A percentile compares a stretch with the other conserved stretches of the same genome.
Evolutionary conservation across 2,888 invertebrate genomes (phyloP).

Genomic region (Petrolisthes cinctipes): DNA sequence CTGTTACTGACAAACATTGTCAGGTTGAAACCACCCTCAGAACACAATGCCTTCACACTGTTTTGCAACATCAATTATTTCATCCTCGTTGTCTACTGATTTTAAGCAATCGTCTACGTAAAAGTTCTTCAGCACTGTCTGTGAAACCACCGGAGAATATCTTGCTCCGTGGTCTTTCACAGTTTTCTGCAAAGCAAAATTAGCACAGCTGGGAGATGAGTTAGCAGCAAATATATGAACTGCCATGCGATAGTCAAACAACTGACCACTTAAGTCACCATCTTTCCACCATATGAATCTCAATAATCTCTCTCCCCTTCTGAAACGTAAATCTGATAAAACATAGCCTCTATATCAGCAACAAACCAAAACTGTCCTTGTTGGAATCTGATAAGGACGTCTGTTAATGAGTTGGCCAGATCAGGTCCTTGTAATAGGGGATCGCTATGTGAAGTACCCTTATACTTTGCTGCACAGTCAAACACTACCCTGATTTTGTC

Average conservation of each 20-base stretch:
- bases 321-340: not conserved
- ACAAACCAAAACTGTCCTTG: not conserved
- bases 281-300: not conserved
- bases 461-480: conserved; percentile 5
- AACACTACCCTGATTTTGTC: no score
- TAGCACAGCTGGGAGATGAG: conserved; percentile 20
- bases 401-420: not conserved
- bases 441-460: not conserved
- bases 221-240: conserved; percentile 12
- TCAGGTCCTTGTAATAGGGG: not conserved
- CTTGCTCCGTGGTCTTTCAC: not conserved
- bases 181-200: conserved; percentile 5
- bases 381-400: not conserved
- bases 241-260: conserved; percentile 22
- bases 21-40: conserved; percentile 26
- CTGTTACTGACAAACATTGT: conserved; percentile 10
- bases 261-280: not conserved
- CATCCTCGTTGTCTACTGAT: conserved; percentile 9
- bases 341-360: conserved; percentile 8
- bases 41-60: conserved; percentile 22
- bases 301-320: not conserved
- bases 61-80: not conserved
- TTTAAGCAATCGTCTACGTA: conserved; percentile 31
- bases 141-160: not conserved
- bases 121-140: conserved; percentile 4